Evolutionary conservation across 2,888 invertebrate species (phyloP).

Genomic region (Amblyteles armatorius): DNA sequence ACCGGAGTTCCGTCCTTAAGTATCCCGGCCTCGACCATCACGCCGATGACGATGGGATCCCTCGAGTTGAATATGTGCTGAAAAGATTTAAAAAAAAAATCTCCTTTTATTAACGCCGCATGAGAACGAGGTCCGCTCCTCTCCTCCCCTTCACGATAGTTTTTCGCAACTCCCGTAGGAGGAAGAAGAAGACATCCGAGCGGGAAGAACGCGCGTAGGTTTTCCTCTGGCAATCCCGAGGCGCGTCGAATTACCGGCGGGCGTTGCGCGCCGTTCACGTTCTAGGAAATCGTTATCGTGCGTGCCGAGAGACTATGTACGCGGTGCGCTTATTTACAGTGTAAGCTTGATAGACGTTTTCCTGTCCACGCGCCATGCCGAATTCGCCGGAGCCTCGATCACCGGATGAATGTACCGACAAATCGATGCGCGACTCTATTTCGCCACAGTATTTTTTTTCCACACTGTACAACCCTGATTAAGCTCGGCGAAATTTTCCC

Average conservation of each 20-base stretch:
- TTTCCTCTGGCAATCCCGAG: slow-evolving; percentile 48
- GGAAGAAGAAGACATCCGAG: slow-evolving; percentile 45
- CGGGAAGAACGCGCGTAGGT: slow-evolving; percentile 40
- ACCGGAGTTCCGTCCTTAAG: slow-evolving; percentile 98
- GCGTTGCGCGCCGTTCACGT: slow-evolving; percentile 63
- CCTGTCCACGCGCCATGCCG: slow-evolving; percentile 44
- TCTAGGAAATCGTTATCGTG: slow-evolving; percentile 72
- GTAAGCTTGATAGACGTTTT: slow-evolving; percentile 63
- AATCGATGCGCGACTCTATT: slow-evolving; percentile 4
- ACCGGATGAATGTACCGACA: not conserved
- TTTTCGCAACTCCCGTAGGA: slow-evolving; percentile 25
- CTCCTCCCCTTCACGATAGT: not conserved
- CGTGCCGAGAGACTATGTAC: slow-evolving; percentile 53
- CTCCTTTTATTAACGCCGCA: not conserved
- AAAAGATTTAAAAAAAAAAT: slow-evolving; percentile 82
- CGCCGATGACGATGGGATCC: slow-evolving; percentile 98
- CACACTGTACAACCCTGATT: not conserved
- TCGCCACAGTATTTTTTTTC: not conserved
- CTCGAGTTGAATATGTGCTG: slow-evolving; percentile 99
- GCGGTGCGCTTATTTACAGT: slow-evolving; percentile 28
- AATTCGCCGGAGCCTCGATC: not conserved
- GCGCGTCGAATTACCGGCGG: slow-evolving; percentile 71
- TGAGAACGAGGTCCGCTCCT: not conserved
- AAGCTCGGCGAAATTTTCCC: not conserved
- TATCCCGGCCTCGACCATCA: slow-evolving; percentile 97